Conservation (phyloP, 2,113 vertebrate species). For the Ophthalmolycus amberensis region DNA sequence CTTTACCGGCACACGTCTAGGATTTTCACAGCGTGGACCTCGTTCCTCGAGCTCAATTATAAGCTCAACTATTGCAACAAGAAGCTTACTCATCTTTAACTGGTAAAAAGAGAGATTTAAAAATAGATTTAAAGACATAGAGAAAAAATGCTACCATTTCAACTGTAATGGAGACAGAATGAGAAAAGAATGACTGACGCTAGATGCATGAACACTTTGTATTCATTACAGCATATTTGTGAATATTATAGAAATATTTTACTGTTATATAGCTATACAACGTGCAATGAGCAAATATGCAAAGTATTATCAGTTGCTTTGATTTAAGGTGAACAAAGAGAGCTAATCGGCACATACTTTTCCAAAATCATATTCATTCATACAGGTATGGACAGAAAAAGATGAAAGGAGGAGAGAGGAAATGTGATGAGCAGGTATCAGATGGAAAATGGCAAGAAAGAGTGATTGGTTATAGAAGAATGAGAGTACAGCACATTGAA, state of each 20-base stretch:
- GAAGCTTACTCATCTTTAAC: not conserved
- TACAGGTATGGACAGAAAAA: constrained; percentile 28
- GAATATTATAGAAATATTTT: constrained; percentile 1
- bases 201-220: constrained; percentile 52
- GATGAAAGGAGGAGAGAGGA: constrained; percentile 34
- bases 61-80: constrained; percentile 27
- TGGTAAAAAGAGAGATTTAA: not conserved
- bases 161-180: constrained; percentile 75
- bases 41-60: constrained; percentile 36
- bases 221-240: constrained; percentile 45
- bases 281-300: constrained; percentile 69
- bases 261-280: constrained; percentile 22
- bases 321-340: constrained; percentile 40
- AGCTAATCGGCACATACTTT: constrained; percentile 64
- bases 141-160: constrained; percentile 78
- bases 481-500: constrained; percentile 65
- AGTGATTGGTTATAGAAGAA: constrained; percentile 18
- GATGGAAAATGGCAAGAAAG: constrained; percentile 25
- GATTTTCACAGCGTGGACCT: constrained; percentile 41
- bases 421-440: constrained; percentile 31
- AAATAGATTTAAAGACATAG: constrained; percentile 44
- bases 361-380: constrained; percentile 51
- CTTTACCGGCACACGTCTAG: constrained; percentile 46
- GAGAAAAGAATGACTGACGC: constrained; percentile 52
- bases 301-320: constrained; percentile 61